phyloP scores from a whole-genome alignment of 92 coral and sea anemone species.

The Epizoanthus scotinus region DNA sequence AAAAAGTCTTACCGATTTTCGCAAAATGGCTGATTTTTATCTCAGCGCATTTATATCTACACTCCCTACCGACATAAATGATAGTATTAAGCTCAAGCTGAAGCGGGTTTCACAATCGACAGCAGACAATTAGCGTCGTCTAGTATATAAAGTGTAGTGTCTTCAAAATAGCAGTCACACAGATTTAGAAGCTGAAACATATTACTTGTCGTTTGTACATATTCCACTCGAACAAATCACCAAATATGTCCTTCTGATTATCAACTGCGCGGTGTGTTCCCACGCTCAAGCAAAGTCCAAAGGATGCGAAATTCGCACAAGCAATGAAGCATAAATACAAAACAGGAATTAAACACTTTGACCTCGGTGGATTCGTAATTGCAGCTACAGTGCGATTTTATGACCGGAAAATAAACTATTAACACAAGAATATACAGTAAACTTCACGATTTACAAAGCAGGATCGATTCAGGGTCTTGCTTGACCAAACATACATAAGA shows the following conservation, averaged over 20 bases:
- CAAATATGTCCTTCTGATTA: background rate
- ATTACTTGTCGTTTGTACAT: too few species aligned
- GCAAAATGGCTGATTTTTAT: too few species aligned
- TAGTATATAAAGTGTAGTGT: too few species aligned
- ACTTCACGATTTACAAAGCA: background rate
- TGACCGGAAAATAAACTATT: background rate
- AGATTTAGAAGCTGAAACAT: too few species aligned
- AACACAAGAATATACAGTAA: background rate
- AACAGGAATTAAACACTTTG: background rate
- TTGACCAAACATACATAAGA: too few species aligned
- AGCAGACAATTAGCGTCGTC: too few species aligned
- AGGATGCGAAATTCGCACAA: slow-evolving; percentile 8
- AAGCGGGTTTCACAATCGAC: too few species aligned
- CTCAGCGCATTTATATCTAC: too few species aligned
- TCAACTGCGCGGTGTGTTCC: background rate
- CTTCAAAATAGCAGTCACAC: too few species aligned
- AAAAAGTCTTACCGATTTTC: too few species aligned
- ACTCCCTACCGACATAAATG: too few species aligned
- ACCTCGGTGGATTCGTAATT: background rate
- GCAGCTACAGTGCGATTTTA: background rate
- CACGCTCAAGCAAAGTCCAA: slow-evolving; percentile 3
- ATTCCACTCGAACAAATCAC: background rate
- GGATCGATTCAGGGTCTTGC: background rate
- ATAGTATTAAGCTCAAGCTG: too few species aligned
- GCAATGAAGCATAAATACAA: background rate